Evolutionary conservation across 2,888 invertebrate species (phyloP).

Genomic region (Oligia latruncula): DNA sequence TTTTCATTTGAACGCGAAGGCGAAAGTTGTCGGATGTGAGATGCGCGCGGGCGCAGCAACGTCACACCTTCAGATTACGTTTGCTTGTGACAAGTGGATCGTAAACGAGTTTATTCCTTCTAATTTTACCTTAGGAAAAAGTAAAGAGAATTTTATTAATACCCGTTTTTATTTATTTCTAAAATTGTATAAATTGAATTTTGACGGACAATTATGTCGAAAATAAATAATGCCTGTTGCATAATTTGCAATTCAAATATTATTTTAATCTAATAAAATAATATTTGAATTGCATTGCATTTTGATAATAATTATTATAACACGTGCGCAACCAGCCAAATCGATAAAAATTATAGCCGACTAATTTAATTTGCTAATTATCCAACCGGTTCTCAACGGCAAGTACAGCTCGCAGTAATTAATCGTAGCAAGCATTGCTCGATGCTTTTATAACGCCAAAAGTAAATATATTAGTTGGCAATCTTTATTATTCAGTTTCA

Average conservation of each 20-base stretch:
- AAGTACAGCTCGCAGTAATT: conserved; percentile 18
- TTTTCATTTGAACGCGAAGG: conserved; percentile 61
- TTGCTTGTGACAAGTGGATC: conserved; percentile 23
- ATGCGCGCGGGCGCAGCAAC: conserved; percentile 44
- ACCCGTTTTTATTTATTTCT: background rate
- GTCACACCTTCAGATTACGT: conserved; percentile 55
- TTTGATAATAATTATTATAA: conserved; percentile 11
- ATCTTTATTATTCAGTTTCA: conserved; percentile 4
- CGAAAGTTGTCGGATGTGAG: conserved; percentile 65
- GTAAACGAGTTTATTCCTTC: conserved; percentile 4
- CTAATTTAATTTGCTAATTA: conserved; percentile 60
- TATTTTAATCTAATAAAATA: no score
- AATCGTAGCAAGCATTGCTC: conserved; percentile 18
- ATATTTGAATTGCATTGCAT: no score
- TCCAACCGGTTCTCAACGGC: conserved; percentile 44
- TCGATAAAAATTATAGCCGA: conserved; percentile 28
- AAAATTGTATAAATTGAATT: background rate
- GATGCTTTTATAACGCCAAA: conserved; percentile 12
- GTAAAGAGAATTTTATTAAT: background rate
- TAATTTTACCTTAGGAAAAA: background rate
- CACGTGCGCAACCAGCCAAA: conserved; percentile 43
- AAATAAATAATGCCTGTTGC: background rate
- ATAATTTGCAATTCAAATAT: conserved; percentile 44
- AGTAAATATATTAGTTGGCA: conserved; percentile 26
- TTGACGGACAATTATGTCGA: background rate